A percentile compares a stretch with the other conserved stretches of the same genome.
These are phyloP conservation scores for Meloidogyne exigua DNA, from an alignment of 1,140 invertebrate species.

Conservation along the genomic window DNA sequence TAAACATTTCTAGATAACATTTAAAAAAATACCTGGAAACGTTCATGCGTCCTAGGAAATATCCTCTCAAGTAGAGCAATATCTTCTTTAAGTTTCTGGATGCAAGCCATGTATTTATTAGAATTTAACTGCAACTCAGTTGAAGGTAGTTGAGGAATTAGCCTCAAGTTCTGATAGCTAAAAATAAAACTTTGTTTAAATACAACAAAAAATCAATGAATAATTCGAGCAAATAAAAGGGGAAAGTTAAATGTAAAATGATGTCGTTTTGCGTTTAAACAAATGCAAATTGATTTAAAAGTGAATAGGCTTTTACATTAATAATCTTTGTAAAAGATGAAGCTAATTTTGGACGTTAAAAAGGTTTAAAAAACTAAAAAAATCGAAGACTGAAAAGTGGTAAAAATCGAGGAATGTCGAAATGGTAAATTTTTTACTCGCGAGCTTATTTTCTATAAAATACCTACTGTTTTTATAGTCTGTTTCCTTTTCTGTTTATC, in stretches of 20 bases:
- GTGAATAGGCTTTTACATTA: neutral
- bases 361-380: neutral
- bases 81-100: conserved; percentile 94
- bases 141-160: neutral
- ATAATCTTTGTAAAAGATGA: neutral
- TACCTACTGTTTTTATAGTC: no score
- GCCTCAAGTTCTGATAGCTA: neutral
- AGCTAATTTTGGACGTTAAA: neutral
- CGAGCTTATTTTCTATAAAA: no score
- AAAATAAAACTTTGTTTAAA: neutral
- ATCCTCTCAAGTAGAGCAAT: conserved; percentile 90
- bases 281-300: neutral
- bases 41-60: conserved; percentile 90
- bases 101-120: conserved; percentile 73
- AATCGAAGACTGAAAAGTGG: conserved; percentile 11
- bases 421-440: neutral
- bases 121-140: no score
- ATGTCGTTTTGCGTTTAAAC: neutral
- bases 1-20: neutral
- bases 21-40: conserved; percentile 79
- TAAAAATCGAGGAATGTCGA: neutral
- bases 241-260: neutral
- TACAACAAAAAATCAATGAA: neutral
- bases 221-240: neutral
- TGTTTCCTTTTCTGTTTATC: no score